Base-by-base conservation (phyloP, 2,888 invertebrate species). In the Xiphydria camelus region DNA sequence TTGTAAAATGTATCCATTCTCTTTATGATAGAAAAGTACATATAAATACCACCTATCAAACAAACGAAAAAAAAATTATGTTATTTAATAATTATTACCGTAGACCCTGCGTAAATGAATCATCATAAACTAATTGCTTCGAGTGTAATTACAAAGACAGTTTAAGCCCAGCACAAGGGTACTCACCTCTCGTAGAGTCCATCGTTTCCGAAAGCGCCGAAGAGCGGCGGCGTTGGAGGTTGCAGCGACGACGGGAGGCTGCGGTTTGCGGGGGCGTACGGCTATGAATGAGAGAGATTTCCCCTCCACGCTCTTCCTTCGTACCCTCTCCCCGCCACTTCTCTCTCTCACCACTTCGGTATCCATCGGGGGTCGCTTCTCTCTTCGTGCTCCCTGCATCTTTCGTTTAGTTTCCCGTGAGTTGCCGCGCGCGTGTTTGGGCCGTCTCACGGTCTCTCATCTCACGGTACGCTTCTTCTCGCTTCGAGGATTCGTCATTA, bases 331-430 rank as follows among this genome's bases (percentile, higher is more conserved):
- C 26, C 41, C 48, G 42, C 51, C 20, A 23, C 33, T 32, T 42
- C 34, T 35, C 19, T 41, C 43, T 39, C 25, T 34, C 40, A 34
- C 40, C 46, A 50, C 51, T 44, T 51, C 54, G 52, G 49, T 58
- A 57, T 58, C 58, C 61, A 63, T 65, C 64, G 63, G 61, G 63
- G 66, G 61, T 66, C 62, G 65, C 59, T 61, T 66, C 62, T 59
- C 61, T 59, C 61, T 60, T 20, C 44, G 43, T 29, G 62, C 55
- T 49, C 55, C 53, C 50, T 56, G 59, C 56, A 59, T 63, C 67
- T 66, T 66, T 67, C 61, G 64, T 54, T 64, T 62, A 67, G 67
- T 68, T 64, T 62, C 63, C 52, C 61, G 65, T 55, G 66, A 59
- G 55, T 62, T 63, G 59, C 57, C 53, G 59, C 61, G 62, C 57